Percentiles rank a stretch among this genome's conserved stretches.
Conservation (phyloP, 1,140 invertebrate genomes). For the Ceratina calcarata region DNA sequence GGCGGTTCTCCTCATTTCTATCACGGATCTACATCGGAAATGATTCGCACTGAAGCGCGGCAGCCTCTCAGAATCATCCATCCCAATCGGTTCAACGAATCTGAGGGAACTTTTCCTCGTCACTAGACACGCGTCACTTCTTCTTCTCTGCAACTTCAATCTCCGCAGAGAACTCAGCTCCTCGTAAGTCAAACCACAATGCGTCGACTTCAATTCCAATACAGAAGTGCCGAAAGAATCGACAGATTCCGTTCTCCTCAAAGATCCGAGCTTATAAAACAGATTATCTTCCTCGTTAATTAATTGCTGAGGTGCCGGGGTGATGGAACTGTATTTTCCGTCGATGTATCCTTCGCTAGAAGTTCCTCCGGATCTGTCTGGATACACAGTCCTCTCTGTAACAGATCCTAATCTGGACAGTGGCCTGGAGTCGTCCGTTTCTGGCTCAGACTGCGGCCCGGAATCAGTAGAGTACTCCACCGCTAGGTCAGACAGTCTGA, state of each 20-base stretch:
- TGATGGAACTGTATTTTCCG: slow-evolving; percentile 55
- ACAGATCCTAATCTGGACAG: slow-evolving; percentile 70
- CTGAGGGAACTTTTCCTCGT: slow-evolving; percentile 57
- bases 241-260: slow-evolving; percentile 36
- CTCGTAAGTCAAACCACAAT: slow-evolving; percentile 20
- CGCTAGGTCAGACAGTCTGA: slow-evolving; percentile 74
- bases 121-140: slow-evolving; percentile 71
- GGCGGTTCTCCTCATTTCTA: slow-evolving; percentile 59
- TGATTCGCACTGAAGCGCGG: neutral
- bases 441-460: slow-evolving; percentile 76
- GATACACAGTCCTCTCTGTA: slow-evolving; percentile 67
- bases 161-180: slow-evolving; percentile 13
- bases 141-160: slow-evolving; percentile 42
- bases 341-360: slow-evolving; percentile 72
- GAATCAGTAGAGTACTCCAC: slow-evolving; percentile 75
- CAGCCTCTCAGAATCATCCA: slow-evolving; percentile 21
- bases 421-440: slow-evolving; percentile 75
- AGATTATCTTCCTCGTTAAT: slow-evolving; percentile 42
- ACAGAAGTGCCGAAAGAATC: slow-evolving; percentile 14
- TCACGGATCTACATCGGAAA: slow-evolving; percentile 63
- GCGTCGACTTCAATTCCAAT: neutral
- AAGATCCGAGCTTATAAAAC: slow-evolving; percentile 31
- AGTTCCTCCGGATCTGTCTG: slow-evolving; percentile 65
- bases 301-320: slow-evolving; percentile 53
- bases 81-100: slow-evolving; percentile 50